These are phyloP conservation scores for Apodemus sylvaticus DNA, from an alignment of 2,113 vertebrate genomes.

Conservation along the genomic window DNA sequence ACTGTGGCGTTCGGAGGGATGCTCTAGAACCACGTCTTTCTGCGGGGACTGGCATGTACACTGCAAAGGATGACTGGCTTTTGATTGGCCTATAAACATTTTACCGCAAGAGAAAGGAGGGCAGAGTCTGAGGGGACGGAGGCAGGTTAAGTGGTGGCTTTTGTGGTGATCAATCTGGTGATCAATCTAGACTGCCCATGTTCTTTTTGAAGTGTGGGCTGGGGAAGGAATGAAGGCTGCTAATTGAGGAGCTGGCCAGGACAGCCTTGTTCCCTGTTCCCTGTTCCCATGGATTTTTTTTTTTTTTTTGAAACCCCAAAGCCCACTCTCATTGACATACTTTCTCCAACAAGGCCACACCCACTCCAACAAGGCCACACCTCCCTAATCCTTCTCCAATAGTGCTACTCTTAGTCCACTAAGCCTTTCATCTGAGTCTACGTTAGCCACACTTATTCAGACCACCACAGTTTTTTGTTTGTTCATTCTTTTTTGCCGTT, in stretches of 20 bases:
- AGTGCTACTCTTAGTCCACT: neutral
- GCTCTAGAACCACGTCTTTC: neutral
- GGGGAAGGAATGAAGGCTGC: neutral
- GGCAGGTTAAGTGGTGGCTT: neutral
- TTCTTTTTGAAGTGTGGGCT: neutral
- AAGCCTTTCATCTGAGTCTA: neutral
- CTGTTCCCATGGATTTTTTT: neutral
- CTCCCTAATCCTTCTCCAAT: neutral
- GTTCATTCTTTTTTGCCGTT: neutral
- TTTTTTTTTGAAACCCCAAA: neutral
- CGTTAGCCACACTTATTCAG: neutral
- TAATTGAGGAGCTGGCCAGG: neutral
- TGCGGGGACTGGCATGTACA: neutral
- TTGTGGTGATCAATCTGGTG: neutral
- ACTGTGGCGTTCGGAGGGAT: neutral
- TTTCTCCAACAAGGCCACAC: too few species aligned
- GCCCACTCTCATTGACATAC: too few species aligned
- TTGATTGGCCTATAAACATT: neutral
- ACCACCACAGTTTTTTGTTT: neutral
- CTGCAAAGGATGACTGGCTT: neutral
- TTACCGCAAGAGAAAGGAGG: conserved; percentile 6
- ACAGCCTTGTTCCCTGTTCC: neutral
- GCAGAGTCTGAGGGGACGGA: neutral
- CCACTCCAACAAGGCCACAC: neutral
- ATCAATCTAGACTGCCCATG: neutral